Conservation (phyloP, 1,140 invertebrate genomes). For the Charaxes varanes region DNA sequence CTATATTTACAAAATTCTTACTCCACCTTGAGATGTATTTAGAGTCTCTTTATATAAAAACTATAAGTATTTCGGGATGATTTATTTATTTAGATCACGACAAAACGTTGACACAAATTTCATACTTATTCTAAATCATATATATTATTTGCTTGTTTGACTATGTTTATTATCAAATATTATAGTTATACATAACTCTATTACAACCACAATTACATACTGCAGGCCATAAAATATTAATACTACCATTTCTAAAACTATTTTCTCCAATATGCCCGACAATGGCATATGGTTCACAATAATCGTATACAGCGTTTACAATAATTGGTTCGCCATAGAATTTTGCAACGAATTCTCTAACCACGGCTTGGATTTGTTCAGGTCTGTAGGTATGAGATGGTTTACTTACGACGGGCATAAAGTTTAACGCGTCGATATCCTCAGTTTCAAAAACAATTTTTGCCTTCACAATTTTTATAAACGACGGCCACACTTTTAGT, state of each 20-base stretch:
- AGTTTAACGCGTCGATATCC: constrained; percentile 9
- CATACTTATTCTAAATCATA: no score
- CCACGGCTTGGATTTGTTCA: constrained; percentile 2
- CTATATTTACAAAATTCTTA: no score
- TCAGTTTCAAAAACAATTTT: constrained; percentile 12
- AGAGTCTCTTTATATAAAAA: no score
- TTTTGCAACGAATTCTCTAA: constrained; percentile 7
- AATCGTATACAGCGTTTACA: constrained; percentile 4
- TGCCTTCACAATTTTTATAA: constrained; percentile 12
- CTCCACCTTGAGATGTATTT: no score
- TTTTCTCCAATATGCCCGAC: constrained; percentile 5
- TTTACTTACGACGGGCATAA: constrained; percentile 13
- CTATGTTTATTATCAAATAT: no score
- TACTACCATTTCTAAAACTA: not conserved
- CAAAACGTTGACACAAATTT: no score
- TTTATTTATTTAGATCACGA: no score
- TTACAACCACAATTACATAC: constrained; percentile 13
- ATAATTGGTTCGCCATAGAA: constrained; percentile 19
- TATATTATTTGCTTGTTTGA: no score
- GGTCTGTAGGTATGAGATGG: not conserved
- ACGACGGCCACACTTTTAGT: constrained; percentile 15
- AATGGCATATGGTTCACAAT: constrained; percentile 9
- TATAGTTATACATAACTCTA: no score
- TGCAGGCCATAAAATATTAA: constrained; percentile 21
- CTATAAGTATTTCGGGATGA: no score